These are phyloP conservation scores for Synanthedon myopaeformis DNA, from an alignment of 2,888 invertebrate species.

Conservation along the genomic window DNA sequence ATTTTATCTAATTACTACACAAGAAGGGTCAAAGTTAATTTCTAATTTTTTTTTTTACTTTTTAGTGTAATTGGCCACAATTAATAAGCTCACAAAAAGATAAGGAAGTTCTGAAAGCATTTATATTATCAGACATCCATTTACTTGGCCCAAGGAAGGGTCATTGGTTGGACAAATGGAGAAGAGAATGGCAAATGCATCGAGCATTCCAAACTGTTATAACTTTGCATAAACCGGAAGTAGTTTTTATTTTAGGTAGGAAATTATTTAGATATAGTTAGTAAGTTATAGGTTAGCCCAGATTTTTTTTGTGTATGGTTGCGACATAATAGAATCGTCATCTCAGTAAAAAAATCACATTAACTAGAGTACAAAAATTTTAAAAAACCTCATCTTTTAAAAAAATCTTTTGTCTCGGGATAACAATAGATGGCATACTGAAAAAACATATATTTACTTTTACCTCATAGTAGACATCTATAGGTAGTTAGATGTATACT, in stretches of 20 bases:
- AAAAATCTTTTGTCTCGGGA: too few species aligned
- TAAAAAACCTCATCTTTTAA: too few species aligned
- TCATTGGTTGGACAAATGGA: conserved; percentile 95
- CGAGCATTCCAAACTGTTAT: conserved; percentile 89
- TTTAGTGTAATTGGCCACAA: conserved; percentile 86
- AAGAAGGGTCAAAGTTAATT: too few species aligned
- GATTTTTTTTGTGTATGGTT: neutral
- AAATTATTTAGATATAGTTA: neutral
- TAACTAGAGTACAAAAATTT: too few species aligned
- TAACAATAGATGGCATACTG: too few species aligned
- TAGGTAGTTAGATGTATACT: too few species aligned
- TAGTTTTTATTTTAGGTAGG: conserved; percentile 89
- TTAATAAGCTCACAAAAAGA: conserved; percentile 21
- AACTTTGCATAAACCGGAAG: conserved; percentile 82
- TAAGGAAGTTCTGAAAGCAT: conserved; percentile 67
- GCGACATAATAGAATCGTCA: neutral
- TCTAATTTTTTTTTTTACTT: conserved; percentile 8
- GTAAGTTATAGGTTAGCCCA: neutral
- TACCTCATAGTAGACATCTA: too few species aligned
- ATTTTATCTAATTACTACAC: too few species aligned
- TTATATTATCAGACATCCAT: conserved; percentile 93
- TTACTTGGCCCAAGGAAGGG: conserved; percentile 86
- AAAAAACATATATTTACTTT: too few species aligned
- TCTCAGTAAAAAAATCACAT: neutral
- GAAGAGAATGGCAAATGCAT: conserved; percentile 98